Percentiles rank a stretch among this genome's conserved stretches.
Evolutionary conservation across 2,113 vertebrate genomes (phyloP).

Genomic region (Pyrgilauda ruficollis): DNA sequence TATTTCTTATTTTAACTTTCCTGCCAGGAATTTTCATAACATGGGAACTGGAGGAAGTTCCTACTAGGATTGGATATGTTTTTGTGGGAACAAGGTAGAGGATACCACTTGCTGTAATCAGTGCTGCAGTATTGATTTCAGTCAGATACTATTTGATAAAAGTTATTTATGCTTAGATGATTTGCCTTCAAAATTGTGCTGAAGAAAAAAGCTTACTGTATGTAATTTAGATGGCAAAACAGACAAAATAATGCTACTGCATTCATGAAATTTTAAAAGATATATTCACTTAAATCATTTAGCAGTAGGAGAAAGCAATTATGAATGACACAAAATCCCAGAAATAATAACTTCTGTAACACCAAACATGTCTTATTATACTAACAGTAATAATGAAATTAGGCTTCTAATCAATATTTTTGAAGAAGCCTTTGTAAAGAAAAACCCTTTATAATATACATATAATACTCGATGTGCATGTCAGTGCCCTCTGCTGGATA

Average conservation of each 20-base stretch:
- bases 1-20: background rate
- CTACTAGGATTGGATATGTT: background rate
- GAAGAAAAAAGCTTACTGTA: background rate
- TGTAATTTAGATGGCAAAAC: background rate
- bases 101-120: background rate
- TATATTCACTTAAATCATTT: background rate
- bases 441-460: accelerated
- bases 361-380: background rate
- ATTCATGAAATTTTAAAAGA: background rate
- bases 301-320: background rate
- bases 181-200: background rate
- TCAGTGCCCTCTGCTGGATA: constrained; percentile 53
- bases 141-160: background rate
- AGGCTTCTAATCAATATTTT: background rate
- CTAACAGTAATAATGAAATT: background rate
- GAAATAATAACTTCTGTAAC: background rate
- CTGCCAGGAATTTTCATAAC: background rate
- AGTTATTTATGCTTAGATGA: background rate
- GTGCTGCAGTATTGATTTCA: background rate
- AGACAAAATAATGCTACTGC: background rate
- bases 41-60: background rate
- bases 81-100: background rate
- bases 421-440: background rate
- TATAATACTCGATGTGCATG: background rate
- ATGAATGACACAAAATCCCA: background rate